A percentile compares a stretch with the other conserved stretches of the same genome.
These are phyloP conservation scores for Lepidothrix coronata DNA, from an alignment of 2,113 vertebrate genomes.

Conservation along the genomic window DNA sequence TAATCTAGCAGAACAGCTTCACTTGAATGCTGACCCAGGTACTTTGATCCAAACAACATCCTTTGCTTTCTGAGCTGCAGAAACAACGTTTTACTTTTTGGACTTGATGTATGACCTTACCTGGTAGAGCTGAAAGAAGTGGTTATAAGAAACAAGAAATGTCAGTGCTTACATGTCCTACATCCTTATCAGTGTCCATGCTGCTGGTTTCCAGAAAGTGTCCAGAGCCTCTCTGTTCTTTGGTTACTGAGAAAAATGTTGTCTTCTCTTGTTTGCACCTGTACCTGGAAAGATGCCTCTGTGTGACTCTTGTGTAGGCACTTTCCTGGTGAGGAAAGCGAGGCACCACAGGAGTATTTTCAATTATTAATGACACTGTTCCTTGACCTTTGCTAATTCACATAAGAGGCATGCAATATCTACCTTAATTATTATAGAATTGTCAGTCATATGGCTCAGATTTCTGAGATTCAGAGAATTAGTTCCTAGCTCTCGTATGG, in stretches of 20 bases:
- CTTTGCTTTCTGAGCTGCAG: not conserved
- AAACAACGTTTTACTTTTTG: not conserved
- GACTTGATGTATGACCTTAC: not conserved
- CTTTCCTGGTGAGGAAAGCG: not conserved
- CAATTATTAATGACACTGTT: not conserved
- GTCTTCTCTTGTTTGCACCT: not conserved
- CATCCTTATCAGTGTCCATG: not conserved
- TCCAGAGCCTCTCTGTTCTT: not conserved
- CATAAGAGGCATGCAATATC: not conserved
- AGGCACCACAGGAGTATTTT: not conserved
- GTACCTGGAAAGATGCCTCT: not conserved
- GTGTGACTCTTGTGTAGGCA: accelerated
- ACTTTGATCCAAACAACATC: not conserved
- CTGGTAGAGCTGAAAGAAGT: not conserved
- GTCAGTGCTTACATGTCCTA: not conserved
- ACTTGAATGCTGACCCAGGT: not conserved
- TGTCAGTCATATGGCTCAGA: not conserved
- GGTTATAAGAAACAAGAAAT: not conserved
- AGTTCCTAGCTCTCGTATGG: not conserved
- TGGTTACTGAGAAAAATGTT: not conserved
- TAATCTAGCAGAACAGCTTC: not conserved
- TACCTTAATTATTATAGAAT: not conserved
- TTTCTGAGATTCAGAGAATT: not conserved
- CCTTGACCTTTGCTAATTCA: not conserved
- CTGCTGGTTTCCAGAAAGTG: not conserved